Evolutionary conservation across 1,140 invertebrate species (phyloP).

Genomic region (Onthophagus taurus): DNA sequence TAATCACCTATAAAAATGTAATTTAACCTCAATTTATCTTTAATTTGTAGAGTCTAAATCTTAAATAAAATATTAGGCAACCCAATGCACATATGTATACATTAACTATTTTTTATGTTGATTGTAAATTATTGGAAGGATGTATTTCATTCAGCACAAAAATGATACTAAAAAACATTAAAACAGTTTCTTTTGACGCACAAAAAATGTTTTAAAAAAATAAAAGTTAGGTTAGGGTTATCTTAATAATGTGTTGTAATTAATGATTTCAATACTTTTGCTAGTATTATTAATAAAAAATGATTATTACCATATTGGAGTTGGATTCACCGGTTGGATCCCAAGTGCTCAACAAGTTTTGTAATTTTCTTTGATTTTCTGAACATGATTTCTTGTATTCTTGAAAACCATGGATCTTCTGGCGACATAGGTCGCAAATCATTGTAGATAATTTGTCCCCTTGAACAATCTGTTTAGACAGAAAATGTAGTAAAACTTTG

Average conservation of each 20-base stretch:
- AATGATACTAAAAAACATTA: no score
- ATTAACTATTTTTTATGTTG: no score
- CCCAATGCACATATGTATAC: no score
- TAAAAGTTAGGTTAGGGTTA: no score
- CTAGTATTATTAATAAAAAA: slow-evolving; percentile 1
- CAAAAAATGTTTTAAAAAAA: no score
- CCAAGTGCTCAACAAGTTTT: slow-evolving; percentile 35
- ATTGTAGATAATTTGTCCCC: slow-evolving; percentile 46
- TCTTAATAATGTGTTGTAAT: no score
- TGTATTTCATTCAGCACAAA: no score
- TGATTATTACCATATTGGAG: slow-evolving; percentile 20
- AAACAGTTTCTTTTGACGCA: no score
- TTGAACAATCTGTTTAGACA: no score
- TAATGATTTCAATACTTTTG: slow-evolving; percentile 4
- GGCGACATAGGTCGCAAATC: slow-evolving; percentile 46
- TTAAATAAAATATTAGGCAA: slow-evolving; percentile 1
- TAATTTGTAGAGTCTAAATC: slow-evolving; percentile 23
- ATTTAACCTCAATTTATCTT: slow-evolving; percentile 18
- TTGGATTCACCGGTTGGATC: slow-evolving; percentile 7
- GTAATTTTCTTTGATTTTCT: slow-evolving; percentile 45
- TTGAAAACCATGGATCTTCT: slow-evolving; percentile 46
- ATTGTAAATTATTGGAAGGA: no score
- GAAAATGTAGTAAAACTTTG: no score
- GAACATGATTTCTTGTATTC: slow-evolving; percentile 44
- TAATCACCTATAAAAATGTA: slow-evolving; percentile 1